Evolutionary conservation across 2,113 vertebrate species (phyloP).

Genomic region (Semicossyphus pulcher): DNA sequence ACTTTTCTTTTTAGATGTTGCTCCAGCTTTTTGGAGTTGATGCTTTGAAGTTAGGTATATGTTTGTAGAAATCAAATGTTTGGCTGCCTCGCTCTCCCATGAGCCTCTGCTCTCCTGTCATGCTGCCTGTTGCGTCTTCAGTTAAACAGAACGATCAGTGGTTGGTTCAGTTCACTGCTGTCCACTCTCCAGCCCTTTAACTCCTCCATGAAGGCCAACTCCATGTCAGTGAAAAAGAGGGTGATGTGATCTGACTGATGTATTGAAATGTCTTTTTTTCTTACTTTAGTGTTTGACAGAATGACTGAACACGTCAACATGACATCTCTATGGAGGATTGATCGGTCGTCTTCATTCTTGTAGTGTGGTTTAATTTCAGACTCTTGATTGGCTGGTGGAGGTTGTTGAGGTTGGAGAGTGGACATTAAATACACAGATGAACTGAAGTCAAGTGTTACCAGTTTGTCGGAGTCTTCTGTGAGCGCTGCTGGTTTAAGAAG

Average conservation of each 20-base stretch:
- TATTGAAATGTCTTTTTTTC: not conserved
- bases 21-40: too few species aligned
- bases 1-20: too few species aligned
- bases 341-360: not conserved
- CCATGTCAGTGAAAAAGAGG: too few species aligned
- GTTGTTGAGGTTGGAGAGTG: slow-evolving; percentile 17
- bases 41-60: too few species aligned
- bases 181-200: slow-evolving; percentile 25
- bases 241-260: too few species aligned
- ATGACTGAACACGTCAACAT: not conserved
- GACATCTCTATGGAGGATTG: not conserved
- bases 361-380: slow-evolving; percentile 36
- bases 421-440: slow-evolving; percentile 30
- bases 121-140: slow-evolving; percentile 22
- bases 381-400: slow-evolving; percentile 28
- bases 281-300: slow-evolving; percentile 40
- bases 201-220: too few species aligned
- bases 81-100: not conserved
- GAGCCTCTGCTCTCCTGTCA: slow-evolving; percentile 11
- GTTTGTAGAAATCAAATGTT: too few species aligned
- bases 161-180: slow-evolving; percentile 52
- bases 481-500: not conserved
- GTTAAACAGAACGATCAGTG: slow-evolving; percentile 41
- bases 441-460: slow-evolving; percentile 65
- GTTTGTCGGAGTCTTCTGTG: slow-evolving; percentile 41